Conservation (phyloP, 2,797 vertebrate genomes). For the Coregonus suidteri region DNA sequence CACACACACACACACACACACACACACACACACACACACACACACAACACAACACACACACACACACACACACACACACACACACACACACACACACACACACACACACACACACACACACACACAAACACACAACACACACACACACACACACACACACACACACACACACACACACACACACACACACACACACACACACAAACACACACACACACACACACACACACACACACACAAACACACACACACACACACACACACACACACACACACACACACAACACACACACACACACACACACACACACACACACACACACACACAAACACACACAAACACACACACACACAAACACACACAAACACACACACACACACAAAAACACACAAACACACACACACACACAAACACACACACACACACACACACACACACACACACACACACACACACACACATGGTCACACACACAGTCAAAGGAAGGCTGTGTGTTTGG, state of each 20-base stretch:
- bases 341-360: constrained; percentile 11
- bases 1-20: constrained; percentile 23
- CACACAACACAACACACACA: constrained; percentile 20
- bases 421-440: too few relatives aligned
- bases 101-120: constrained; percentile 8
- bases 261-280: constrained; percentile 20
- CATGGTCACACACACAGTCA: neutral
- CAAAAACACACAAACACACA: constrained; percentile 5
- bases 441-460: constrained; percentile 25
- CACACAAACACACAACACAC: constrained; percentile 18
- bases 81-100: constrained; percentile 24
- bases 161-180: constrained; percentile 15
- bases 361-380: constrained; percentile 19
- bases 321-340: too few relatives aligned
- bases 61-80: constrained; percentile 8
- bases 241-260: constrained; percentile 10
- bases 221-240: constrained; percentile 24
- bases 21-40: constrained; percentile 10
- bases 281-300: neutral
- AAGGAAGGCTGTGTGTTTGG: constrained; percentile 60
- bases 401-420: constrained; percentile 25
- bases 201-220: constrained; percentile 8
- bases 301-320: constrained; percentile 27
- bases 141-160: constrained; percentile 20
- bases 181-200: constrained; percentile 20